Percentiles rank a stretch among this genome's conserved stretches.
phyloP scores from a whole-genome alignment of 1,140 invertebrate genomes.

The Panonychus citri region DNA sequence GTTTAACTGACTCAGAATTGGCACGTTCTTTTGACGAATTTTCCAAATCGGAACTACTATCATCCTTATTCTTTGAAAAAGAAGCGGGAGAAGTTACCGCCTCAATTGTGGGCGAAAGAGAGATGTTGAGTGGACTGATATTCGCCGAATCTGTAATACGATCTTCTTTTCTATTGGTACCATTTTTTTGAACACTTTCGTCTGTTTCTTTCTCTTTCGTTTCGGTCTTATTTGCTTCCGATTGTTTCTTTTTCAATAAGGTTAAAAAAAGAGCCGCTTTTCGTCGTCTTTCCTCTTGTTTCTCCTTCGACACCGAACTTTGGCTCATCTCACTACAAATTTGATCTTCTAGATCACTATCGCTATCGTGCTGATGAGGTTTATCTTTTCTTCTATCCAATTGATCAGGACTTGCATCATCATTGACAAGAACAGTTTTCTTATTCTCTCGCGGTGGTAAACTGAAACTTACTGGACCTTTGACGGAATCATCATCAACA shows the following conservation, averaged over 20 bases:
- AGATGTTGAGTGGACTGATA: too few relatives aligned
- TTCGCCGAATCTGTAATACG: too few relatives aligned
- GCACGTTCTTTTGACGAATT: background rate
- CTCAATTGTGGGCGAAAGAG: too few relatives aligned
- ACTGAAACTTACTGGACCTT: slow-evolving; percentile 4
- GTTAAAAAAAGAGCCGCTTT: slow-evolving; percentile 27
- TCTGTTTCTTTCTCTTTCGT: background rate
- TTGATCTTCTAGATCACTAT: background rate
- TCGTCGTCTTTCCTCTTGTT: slow-evolving; percentile 43
- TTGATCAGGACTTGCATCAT: background rate
- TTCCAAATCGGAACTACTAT: background rate
- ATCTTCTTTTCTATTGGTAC: background rate
- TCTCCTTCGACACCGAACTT: background rate
- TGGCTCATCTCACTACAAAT: background rate
- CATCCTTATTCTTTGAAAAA: background rate
- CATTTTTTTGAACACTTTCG: background rate
- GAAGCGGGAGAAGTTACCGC: background rate
- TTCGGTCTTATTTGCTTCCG: background rate
- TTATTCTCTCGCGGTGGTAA: background rate
- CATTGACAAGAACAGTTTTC: background rate
- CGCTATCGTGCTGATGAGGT: background rate
- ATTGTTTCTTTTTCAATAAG: background rate
- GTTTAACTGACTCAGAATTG: background rate
- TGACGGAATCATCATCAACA: background rate
- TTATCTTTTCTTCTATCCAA: background rate